Evolutionary conservation across 2,888 invertebrate species (phyloP).

Genomic region (Himalopsyche japonica): DNA sequence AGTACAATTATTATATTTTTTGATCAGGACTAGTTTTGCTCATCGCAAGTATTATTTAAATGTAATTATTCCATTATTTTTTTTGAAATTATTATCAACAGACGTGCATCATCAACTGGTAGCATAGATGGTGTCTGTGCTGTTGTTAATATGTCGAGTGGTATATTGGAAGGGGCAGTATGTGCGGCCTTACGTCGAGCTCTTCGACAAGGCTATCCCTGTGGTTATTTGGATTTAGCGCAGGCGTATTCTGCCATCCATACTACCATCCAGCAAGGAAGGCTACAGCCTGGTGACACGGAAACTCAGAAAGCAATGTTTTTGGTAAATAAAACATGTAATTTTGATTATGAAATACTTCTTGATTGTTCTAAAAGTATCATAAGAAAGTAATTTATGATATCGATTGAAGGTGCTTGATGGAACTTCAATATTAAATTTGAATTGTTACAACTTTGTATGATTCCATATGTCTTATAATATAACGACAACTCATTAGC

Average conservation of each 20-base stretch:
- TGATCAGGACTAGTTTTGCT: no score
- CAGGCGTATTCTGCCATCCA: constrained; percentile 85
- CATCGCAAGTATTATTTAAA: no score
- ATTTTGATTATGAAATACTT: no score
- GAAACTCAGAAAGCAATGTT: constrained; percentile 79
- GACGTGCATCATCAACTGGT: constrained; percentile 86
- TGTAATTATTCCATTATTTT: background rate
- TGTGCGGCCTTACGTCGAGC: constrained; percentile 72
- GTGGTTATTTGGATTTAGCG: constrained; percentile 74
- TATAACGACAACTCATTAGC: no score
- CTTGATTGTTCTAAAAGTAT: no score
- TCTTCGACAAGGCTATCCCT: constrained; percentile 78
- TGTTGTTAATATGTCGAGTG: constrained; percentile 90
- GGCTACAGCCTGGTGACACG: constrained; percentile 75
- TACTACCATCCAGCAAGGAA: constrained; percentile 77
- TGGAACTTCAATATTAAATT: no score
- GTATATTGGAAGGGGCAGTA: constrained; percentile 84
- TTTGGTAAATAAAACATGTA: constrained; percentile 60
- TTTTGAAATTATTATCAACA: constrained; percentile 46
- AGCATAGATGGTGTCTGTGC: constrained; percentile 96
- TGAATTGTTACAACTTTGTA: no score
- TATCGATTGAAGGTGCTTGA: no score
- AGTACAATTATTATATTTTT: no score
- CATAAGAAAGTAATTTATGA: constrained; percentile 27
- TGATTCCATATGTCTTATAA: no score